Percentiles rank a stretch among this genome's conserved stretches.
Conservation (phyloP, 2,888 invertebrate genomes). For the Metalampra italica region DNA sequence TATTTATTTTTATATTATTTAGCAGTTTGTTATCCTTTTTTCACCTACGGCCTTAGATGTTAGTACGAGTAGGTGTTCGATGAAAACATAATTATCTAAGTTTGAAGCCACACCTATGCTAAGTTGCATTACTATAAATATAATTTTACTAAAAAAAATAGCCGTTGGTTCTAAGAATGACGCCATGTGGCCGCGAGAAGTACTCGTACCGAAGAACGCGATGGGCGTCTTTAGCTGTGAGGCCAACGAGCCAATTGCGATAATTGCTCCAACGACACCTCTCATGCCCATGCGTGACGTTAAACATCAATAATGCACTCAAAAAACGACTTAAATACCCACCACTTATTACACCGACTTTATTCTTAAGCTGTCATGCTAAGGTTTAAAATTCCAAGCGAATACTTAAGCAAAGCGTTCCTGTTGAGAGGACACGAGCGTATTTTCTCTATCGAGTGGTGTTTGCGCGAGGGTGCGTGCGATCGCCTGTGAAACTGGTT, state of each 20-base stretch:
- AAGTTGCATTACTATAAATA: too few species aligned
- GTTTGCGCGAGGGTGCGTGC: constrained; percentile 50
- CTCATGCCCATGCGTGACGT: constrained; percentile 68
- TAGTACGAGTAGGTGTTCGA: too few species aligned
- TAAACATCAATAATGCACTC: constrained; percentile 40
- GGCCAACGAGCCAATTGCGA: constrained; percentile 74
- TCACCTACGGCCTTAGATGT: too few species aligned
- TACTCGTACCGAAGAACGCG: constrained; percentile 39
- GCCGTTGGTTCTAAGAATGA: neutral
- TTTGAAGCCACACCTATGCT: too few species aligned
- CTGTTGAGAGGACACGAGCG: constrained; percentile 35
- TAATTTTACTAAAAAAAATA: neutral
- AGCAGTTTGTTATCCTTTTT: too few species aligned
- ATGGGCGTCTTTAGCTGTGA: constrained; percentile 69
- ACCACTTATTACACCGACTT: constrained; percentile 30
- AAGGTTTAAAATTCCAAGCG: constrained; percentile 40
- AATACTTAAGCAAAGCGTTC: constrained; percentile 32
- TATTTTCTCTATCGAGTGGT: constrained; percentile 20
- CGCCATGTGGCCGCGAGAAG: constrained; percentile 18
- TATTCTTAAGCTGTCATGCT: constrained; percentile 28
- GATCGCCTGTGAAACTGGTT: constrained; percentile 66
- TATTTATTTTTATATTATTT: too few species aligned
- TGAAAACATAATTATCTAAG: too few species aligned
- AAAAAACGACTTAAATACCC: constrained; percentile 44
- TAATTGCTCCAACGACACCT: constrained; percentile 75